These are phyloP conservation scores for Temnothorax nylanderi DNA, from an alignment of 1,140 invertebrate species.

Conservation along the genomic window DNA sequence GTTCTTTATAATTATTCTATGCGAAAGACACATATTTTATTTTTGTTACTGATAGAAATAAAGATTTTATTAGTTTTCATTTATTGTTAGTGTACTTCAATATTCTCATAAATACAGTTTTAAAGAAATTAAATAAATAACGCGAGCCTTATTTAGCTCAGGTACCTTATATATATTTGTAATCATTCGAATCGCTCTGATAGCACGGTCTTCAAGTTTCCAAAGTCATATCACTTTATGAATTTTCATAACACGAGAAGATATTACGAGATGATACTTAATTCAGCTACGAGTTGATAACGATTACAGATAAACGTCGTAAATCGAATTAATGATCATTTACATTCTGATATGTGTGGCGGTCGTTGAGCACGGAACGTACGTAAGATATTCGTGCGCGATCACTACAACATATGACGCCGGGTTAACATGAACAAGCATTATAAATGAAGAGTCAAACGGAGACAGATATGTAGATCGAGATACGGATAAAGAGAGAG, in stretches of 20 bases:
- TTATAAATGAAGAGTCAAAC: constrained; percentile 24
- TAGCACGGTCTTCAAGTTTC: neutral
- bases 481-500: constrained; percentile 41
- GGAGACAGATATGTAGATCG: constrained; percentile 37
- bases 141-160: too few species aligned
- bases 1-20: too few species aligned
- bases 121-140: too few species aligned
- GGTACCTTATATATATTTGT: too few species aligned
- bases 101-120: too few species aligned
- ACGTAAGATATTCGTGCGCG: neutral
- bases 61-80: too few species aligned
- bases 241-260: neutral
- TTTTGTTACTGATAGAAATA: too few species aligned
- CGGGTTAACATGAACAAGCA: constrained; percentile 42
- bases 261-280: constrained; percentile 1
- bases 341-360: constrained; percentile 1
- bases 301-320: constrained; percentile 20
- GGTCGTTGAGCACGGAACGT: constrained; percentile 20
- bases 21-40: too few species aligned
- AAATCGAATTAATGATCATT: constrained; percentile 43
- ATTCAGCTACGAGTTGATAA: constrained; percentile 31
- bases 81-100: too few species aligned
- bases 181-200: neutral
- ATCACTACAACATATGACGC: constrained; percentile 47
- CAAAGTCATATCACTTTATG: neutral